phyloP scores from a whole-genome alignment of 2,797 vertebrate genomes.

The Xenentodon cancila region DNA sequence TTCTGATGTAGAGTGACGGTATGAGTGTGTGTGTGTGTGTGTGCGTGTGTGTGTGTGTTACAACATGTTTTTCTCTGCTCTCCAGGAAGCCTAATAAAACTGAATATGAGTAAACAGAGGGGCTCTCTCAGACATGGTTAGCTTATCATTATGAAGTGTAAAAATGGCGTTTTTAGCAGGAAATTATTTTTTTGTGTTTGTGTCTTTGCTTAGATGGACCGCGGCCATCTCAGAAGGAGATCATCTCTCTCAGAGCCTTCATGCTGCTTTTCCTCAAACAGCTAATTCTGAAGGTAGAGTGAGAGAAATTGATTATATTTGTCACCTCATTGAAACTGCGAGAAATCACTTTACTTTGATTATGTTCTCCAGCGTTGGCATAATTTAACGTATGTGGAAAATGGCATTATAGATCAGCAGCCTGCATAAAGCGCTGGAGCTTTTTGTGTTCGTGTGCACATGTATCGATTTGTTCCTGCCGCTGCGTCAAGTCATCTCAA shows the following conservation, averaged over 20 bases:
- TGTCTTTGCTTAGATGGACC: conserved; percentile 89
- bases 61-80: conserved; percentile 48
- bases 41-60: not conserved
- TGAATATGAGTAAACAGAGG: conserved; percentile 43
- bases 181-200: conserved; percentile 39
- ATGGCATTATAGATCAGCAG: conserved; percentile 57
- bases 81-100: conserved; percentile 51
- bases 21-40: too few species aligned
- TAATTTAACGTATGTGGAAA: conserved; percentile 49
- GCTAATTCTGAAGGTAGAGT: conserved; percentile 94
- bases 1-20: conserved; percentile 29
- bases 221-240: conserved; percentile 97
- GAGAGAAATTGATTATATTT: conserved; percentile 33
- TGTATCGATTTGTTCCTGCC: conserved; percentile 40
- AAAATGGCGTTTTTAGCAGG: not conserved
- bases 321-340: conserved; percentile 21
- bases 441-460: conserved; percentile 27
- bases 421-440: conserved; percentile 26
- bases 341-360: conserved; percentile 39
- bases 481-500: conserved; percentile 9
- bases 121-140: conserved; percentile 14
- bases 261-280: conserved; percentile 99
- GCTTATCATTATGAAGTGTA: too few species aligned
- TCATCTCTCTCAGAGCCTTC: conserved; percentile 96
- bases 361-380: conserved; percentile 39